Evolutionary conservation across 2,888 invertebrate genomes (phyloP).

Genomic region (Chelonus formosanus): DNA sequence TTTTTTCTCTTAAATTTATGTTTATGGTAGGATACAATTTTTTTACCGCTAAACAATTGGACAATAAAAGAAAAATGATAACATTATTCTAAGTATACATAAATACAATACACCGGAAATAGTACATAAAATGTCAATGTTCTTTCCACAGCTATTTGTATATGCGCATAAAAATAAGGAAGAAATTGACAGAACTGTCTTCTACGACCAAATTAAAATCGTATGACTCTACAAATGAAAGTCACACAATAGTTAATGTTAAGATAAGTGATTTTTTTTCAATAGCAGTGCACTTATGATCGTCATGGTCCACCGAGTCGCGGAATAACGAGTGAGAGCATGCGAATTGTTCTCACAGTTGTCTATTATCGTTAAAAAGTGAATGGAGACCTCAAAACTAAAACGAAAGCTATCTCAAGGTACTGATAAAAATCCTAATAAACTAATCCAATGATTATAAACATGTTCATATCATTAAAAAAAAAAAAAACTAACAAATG

Average conservation of each 20-base stretch:
- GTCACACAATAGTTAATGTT: slow-evolving; percentile 12
- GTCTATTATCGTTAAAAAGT: slow-evolving; percentile 42
- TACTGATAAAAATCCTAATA: slow-evolving; percentile 9
- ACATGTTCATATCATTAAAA: neutral
- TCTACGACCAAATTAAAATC: neutral
- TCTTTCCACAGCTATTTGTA: too few species aligned
- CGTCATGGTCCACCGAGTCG: slow-evolving; percentile 11
- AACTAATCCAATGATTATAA: neutral
- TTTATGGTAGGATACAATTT: too few species aligned
- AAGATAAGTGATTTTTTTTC: slow-evolving; percentile 3
- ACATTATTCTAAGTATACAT: too few species aligned
- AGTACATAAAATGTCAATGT: too few species aligned
- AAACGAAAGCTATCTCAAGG: slow-evolving; percentile 29
- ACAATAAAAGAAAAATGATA: too few species aligned
- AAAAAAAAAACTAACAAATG: neutral
- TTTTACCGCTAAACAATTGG: too few species aligned
- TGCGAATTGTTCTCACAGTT: slow-evolving; percentile 52
- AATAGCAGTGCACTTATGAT: slow-evolving; percentile 1
- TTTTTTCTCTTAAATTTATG: too few species aligned
- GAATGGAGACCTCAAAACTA: slow-evolving; percentile 36
- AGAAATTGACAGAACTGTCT: slow-evolving; percentile 18
- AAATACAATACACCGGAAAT: too few species aligned
- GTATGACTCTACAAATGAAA: slow-evolving; percentile 6
- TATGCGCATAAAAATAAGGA: neutral
- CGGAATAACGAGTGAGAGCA: slow-evolving; percentile 47